These are phyloP conservation scores for Pelodytes ibericus DNA, from an alignment of 2,797 vertebrate genomes.

Conservation along the genomic window DNA sequence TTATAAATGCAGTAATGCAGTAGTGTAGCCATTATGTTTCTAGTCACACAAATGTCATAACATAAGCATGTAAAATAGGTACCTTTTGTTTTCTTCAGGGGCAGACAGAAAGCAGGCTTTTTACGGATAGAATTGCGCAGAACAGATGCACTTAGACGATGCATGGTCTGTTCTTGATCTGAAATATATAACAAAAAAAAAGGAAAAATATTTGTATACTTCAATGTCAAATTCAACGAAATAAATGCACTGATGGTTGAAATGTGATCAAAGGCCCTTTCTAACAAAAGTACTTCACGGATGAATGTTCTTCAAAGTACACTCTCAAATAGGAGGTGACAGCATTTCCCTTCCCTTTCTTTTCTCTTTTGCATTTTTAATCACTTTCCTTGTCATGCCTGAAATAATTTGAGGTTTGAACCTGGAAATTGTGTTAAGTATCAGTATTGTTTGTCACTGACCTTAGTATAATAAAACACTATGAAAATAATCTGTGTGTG, in stretches of 20 bases:
- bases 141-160: conserved; percentile 41
- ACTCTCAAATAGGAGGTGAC: conserved; percentile 23
- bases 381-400: conserved; percentile 38
- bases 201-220: conserved; percentile 50
- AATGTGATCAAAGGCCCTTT: conserved; percentile 51
- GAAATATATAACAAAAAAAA: conserved; percentile 39
- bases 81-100: conserved; percentile 64
- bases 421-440: conserved; percentile 29
- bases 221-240: conserved; percentile 55
- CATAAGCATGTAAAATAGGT: conserved; percentile 30
- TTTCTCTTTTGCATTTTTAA: conserved; percentile 51
- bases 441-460: conserved; percentile 12
- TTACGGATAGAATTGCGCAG: conserved; percentile 46
- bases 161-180: conserved; percentile 55
- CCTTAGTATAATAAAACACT: conserved; percentile 18
- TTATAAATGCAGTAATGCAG: neutral
- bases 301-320: conserved; percentile 53
- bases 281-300: conserved; percentile 50
- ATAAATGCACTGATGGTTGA: conserved; percentile 51
- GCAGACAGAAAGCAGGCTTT: conserved; percentile 63
- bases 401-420: conserved; percentile 19
- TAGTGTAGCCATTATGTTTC: neutral
- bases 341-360: conserved; percentile 35
- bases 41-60: conserved; percentile 6
- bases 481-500: neutral